Evolutionary conservation across 2,888 invertebrate species (phyloP).

Genomic region (Xanthorhoe designata): DNA sequence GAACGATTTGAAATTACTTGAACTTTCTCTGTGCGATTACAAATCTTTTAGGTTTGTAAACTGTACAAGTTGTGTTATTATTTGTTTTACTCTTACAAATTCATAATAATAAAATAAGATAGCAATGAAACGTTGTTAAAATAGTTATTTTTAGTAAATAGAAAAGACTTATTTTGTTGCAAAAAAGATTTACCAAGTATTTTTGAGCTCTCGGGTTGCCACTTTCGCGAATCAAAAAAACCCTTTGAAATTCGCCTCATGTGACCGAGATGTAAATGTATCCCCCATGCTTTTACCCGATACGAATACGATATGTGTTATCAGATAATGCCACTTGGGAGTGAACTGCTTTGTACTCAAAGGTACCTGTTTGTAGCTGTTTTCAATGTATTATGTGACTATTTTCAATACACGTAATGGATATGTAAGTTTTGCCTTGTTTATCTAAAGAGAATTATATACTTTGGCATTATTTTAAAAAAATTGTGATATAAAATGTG

Average conservation of each 20-base stretch:
- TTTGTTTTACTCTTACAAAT: too few species aligned
- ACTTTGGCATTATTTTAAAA: too few species aligned
- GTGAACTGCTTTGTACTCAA: conserved; percentile 81
- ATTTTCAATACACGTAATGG: conserved; percentile 5
- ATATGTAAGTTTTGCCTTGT: neutral
- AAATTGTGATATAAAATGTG: too few species aligned
- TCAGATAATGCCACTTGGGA: conserved; percentile 82
- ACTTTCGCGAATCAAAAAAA: conserved; percentile 61
- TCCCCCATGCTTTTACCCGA: conserved; percentile 82
- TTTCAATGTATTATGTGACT: conserved; percentile 40
- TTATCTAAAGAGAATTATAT: too few species aligned
- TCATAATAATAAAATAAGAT: too few species aligned
- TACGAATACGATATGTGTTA: conserved; percentile 81
- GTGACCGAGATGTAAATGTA: conserved; percentile 75
- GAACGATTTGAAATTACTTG: neutral
- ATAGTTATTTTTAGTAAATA: too few species aligned
- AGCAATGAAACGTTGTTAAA: too few species aligned
- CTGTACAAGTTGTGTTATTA: too few species aligned
- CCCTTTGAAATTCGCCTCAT: conserved; percentile 81
- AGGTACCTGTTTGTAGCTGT: conserved; percentile 71
- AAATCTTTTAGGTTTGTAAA: neutral
- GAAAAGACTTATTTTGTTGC: neutral
- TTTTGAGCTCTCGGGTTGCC: conserved; percentile 9
- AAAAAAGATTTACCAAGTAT: neutral
- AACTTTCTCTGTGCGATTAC: neutral